Evolutionary conservation across 2,113 vertebrate genomes (phyloP), one percentile per base, ranked within the genome.

Genomic region (Nothocercus nigrocapillus): DNA sequence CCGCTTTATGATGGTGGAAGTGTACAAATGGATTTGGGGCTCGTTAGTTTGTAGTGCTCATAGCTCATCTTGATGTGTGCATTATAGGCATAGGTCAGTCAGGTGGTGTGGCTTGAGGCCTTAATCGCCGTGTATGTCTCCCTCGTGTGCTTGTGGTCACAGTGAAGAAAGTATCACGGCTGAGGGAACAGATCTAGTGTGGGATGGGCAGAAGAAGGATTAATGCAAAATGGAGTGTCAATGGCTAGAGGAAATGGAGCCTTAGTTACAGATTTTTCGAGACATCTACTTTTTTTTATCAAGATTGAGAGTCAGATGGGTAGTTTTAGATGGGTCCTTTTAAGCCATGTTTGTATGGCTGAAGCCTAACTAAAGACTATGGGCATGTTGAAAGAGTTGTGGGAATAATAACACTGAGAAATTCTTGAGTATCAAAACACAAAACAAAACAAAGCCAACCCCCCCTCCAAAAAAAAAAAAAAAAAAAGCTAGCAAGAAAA

Each of bases 331-430:
- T 72, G 58, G 21, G 21, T 63, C 53, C 7, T 42, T 83, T 83
- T n/a, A 45, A 80, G 42, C 21, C 0, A 0, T 30, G 36, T 68
- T 36, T 84, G 32, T 40, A 6, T 3, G 12, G 25, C 3, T 81
- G 82, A 92, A 63, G 32, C 42, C 68, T 82, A 25, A n/a, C 12
- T 40, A 53, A 82, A 80, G 38, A 36, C 27, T 34, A 21, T 3
- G 20, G 19, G 47, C 11, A 5, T 34, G 4, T 54, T 59, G 53
- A n/a, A 87, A 81, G 78, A 77, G 28, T 47, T 88, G 74, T n/a
- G 24, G 16, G 64, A 28, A 38, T 80, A 69, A 42, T 63, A 63
- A 4, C 68, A 73, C 59, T 22, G 22, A 76, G 42, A 82, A 84
- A 25, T 15, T 36, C 66, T 40, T 89, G 63, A 77, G 34, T 59